A percentile compares a stretch with the other conserved stretches of the same genome.
These are phyloP conservation scores for Sphaerophoria rueppellii DNA, from an alignment of 2,888 invertebrate genomes.

Conservation along the genomic window DNA sequence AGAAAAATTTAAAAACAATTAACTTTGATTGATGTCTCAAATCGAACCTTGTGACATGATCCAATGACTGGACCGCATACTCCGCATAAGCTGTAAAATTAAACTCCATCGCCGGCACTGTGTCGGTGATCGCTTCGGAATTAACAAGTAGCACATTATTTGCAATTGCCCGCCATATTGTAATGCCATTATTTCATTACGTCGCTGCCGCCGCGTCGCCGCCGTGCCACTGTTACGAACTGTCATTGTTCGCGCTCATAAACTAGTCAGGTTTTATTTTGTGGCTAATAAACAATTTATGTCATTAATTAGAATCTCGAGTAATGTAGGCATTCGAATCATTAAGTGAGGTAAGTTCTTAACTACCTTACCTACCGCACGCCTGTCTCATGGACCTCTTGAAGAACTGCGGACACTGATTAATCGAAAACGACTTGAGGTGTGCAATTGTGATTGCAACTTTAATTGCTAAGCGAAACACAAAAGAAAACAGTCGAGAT, in stretches of 20 bases:
- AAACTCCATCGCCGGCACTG: background rate
- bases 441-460: conserved; percentile 1
- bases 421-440: conserved; percentile 53
- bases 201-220: conserved; percentile 37
- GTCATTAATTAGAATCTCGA: conserved; percentile 63
- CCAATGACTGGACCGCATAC: conserved; percentile 28
- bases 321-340: conserved; percentile 47
- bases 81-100: conserved; percentile 33
- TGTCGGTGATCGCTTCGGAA: background rate
- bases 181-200: conserved; percentile 38
- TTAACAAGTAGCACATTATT: conserved; percentile 50
- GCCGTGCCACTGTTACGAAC: background rate
- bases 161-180: conserved; percentile 29
- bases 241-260: conserved; percentile 42
- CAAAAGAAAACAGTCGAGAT: background rate
- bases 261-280: conserved; percentile 63
- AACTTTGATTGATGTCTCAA: conserved; percentile 63
- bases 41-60: conserved; percentile 66
- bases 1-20: conserved; percentile 60
- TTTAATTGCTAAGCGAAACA: background rate
- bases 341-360: conserved; percentile 24
- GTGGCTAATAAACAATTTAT: conserved; percentile 64
- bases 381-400: conserved; percentile 16
- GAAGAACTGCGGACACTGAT: conserved; percentile 39
- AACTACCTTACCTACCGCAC: background rate